Evolutionary conservation across 2,797 vertebrate genomes (phyloP), one percentile per base, ranked within the genome.

Genomic region (Artibeus lituratus): DNA sequence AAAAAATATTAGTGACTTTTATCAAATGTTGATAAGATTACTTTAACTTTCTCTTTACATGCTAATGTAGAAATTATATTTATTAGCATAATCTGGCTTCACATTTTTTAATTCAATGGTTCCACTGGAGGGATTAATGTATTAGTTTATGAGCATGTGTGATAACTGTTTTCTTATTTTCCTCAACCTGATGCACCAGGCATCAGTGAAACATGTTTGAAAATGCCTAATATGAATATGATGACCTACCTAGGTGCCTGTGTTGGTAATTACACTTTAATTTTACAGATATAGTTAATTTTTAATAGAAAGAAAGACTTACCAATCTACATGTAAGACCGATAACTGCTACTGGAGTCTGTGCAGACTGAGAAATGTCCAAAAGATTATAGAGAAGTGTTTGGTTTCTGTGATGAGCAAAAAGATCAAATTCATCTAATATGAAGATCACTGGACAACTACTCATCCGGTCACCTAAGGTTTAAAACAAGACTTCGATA

Each of bases 401-500:
- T 97, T 99, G 99, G 88, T 99, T 99, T 99, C 99, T 99, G 97
- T 99, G 99, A 97, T 99, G 99, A 55, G 99, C 99, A 94, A 99
- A 99, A 86, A 99, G 98, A 98, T 99, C 99, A 76, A 99, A 99
- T 97, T 99, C 99, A 95, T 99, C 99, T 98, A 99, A 98, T n/a
- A 99, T 82, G 94, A 99, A 99, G 87, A 99, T 87, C 96, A 99
- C 98, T 0, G 99, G 99, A 18, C 99, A 99, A 93, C 99, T 99
- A 98, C 98, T 99, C 80, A 87, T 98, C 83, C 99, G 98, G 39
- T 99, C 98, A 82, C 99, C 99, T 99, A 97, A 69, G 44, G 95
- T 65, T 65, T 1, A 91, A 91, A 94, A 80, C 11, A 82, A 91
- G 44, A 95, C 22, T 47, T 86, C 89, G 81, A 95, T 7, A 87